phyloP scores from a whole-genome alignment of 2,797 vertebrate genomes.

The Erpetoichthys calabaricus region DNA sequence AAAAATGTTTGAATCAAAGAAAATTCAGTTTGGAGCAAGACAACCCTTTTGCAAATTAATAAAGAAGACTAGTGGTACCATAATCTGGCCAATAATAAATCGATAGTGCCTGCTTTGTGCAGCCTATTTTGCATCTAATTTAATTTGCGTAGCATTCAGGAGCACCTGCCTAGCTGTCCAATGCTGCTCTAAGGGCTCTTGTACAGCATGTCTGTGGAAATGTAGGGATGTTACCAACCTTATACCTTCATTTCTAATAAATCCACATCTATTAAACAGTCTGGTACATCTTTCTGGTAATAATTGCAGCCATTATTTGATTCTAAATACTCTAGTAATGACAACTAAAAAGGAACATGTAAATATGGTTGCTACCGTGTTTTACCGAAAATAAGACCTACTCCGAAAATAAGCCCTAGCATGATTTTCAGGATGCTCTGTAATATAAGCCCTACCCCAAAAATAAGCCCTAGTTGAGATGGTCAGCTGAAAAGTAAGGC shows the following conservation, averaged over 20 bases:
- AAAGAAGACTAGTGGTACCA: constrained; percentile 21
- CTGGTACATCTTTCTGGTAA: constrained; percentile 38
- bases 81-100: constrained; percentile 31
- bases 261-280: constrained; percentile 35
- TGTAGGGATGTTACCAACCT: constrained; percentile 12
- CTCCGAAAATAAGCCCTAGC: too few species aligned
- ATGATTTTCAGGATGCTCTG: too few species aligned
- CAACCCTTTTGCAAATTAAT: constrained; percentile 38
- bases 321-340: constrained; percentile 32
- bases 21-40: constrained; percentile 41
- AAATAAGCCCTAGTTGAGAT: too few species aligned
- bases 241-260: constrained; percentile 29
- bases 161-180: constrained; percentile 25
- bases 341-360: constrained; percentile 28
- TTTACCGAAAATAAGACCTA: too few species aligned
- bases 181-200: constrained; percentile 24
- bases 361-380: constrained; percentile 9
- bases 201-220: constrained; percentile 20
- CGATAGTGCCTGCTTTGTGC: constrained; percentile 30
- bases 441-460: too few species aligned
- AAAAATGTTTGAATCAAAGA: constrained; percentile 42
- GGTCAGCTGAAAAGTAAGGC: too few species aligned
- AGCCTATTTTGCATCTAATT: constrained; percentile 22
- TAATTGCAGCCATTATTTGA: constrained; percentile 31
- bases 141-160: constrained; percentile 21